Evolutionary conservation across 2,113 vertebrate genomes (phyloP), one percentile per base, ranked within the genome.

Genomic region (Ammodytes dubius): DNA sequence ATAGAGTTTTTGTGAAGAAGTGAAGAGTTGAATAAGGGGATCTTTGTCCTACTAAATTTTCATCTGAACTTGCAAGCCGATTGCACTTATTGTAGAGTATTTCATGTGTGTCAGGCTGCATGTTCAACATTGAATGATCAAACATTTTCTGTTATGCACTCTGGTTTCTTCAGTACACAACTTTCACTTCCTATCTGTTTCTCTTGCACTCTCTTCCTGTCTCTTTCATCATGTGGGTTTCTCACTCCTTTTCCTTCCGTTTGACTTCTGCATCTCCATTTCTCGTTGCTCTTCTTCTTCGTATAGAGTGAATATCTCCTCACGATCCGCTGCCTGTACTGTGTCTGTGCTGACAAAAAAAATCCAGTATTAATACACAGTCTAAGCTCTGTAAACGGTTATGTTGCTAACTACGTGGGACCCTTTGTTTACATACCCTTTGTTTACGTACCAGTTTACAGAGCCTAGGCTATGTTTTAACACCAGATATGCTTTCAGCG

Each of bases 101-200:
- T 50, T 60, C 56, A 59, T 10, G 4, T 45, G 6, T 12, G 6
- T 50, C 7, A 45, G 13, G 11, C 8, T 57, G 78, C 68, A 68
- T 39, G 6, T 72, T 73, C 50, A 35, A 11, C 50, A 9, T 73
- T 0, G 4, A 15, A 13, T 7, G 13, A 15, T 52, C 7, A 7
- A n/a, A 42, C 6, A 11, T 68, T 60, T 70, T 40, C 47, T 77
- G 27, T 15, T n/a, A 14, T 58, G 9, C 43, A 4, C 19, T 67
- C 4, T 19, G 19, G 1, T 74, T 61, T 65, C 13, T 66, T 67
- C 12, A 53, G 15, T 13, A 17, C 17, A 65, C 40, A 49, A 71
- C 75, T 87, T 88, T 90, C 87, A 86, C 72, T 91, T 88, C 74
- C 76, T 82, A 8, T 82, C 42, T 27, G 27, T 77, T 47, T 71